phyloP scores from a whole-genome alignment of 1,140 invertebrate species.

The Scaptodrosophila lebanonensis region DNA sequence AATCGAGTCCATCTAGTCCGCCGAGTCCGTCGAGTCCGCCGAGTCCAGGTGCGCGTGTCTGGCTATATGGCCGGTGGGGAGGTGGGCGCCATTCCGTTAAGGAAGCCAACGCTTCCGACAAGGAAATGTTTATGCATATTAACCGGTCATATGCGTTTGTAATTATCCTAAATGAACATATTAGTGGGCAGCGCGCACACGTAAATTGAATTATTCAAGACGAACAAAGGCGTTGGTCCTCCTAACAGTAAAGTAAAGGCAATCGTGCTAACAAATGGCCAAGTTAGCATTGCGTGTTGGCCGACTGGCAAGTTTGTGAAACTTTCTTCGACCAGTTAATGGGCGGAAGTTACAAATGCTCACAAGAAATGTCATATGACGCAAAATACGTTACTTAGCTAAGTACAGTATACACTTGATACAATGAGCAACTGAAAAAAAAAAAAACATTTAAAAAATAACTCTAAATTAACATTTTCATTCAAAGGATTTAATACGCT shows the following conservation, averaged over 20 bases:
- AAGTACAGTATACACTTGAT: too few species aligned
- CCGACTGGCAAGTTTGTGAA: slow-evolving; percentile 4
- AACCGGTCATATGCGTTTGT: slow-evolving; percentile 53
- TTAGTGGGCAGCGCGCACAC: slow-evolving; percentile 49
- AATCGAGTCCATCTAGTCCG: too few species aligned
- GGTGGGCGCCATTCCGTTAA: slow-evolving; percentile 61
- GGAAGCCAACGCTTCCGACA: slow-evolving; percentile 29
- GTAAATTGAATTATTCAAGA: slow-evolving; percentile 68
- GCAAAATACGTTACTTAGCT: slow-evolving; percentile 63
- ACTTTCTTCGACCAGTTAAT: too few species aligned
- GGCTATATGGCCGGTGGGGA: too few species aligned
- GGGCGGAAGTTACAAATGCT: slow-evolving; percentile 13
- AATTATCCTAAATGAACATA: slow-evolving; percentile 71
- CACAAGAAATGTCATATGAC: too few species aligned
- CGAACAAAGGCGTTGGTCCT: slow-evolving; percentile 47
- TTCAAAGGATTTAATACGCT: too few species aligned
- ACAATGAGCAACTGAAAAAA: too few species aligned
- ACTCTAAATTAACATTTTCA: too few species aligned
- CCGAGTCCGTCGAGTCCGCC: slow-evolving; percentile 36
- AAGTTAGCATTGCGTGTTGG: slow-evolving; percentile 46
- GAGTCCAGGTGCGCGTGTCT: slow-evolving; percentile 20
- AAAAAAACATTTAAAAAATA: too few species aligned
- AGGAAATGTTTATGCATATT: slow-evolving; percentile 65
- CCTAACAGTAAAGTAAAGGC: slow-evolving; percentile 8
- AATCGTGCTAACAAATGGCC: background rate